Evolutionary conservation across 1,140 invertebrate species (phyloP).

Genomic region (Berghia stephanieae): DNA sequence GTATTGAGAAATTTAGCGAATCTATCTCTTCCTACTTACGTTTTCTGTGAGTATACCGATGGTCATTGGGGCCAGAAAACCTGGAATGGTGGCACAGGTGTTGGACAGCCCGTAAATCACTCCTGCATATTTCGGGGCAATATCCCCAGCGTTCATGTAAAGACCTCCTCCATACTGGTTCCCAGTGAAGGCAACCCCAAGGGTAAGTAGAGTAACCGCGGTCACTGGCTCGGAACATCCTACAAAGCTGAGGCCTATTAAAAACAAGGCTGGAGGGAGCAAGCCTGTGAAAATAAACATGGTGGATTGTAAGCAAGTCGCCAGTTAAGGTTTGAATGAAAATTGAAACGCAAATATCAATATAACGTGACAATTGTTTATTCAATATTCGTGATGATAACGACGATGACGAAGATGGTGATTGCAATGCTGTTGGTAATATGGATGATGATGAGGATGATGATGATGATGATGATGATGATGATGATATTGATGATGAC

Average conservation of each 20-base stretch:
- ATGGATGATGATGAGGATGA: too few species aligned
- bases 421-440: too few species aligned
- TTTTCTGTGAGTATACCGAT: slow-evolving; percentile 53
- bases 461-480: too few species aligned
- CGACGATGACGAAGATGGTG: too few species aligned
- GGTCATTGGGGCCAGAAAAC: slow-evolving; percentile 56
- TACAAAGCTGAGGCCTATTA: slow-evolving; percentile 35
- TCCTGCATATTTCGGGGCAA: slow-evolving; percentile 44
- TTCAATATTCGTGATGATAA: too few species aligned
- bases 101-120: slow-evolving; percentile 63
- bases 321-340: too few species aligned
- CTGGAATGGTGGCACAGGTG: slow-evolving; percentile 56
- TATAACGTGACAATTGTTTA: too few species aligned
- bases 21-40: slow-evolving; percentile 43
- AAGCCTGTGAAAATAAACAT: slow-evolving; percentile 29
- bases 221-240: slow-evolving; percentile 16
- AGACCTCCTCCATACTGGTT: slow-evolving; percentile 35
- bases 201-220: slow-evolving; percentile 30
- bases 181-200: slow-evolving; percentile 29
- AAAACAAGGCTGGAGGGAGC: slow-evolving; percentile 29
- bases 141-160: slow-evolving; percentile 33
- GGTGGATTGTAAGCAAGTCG: too few species aligned
- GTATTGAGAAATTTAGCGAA: too few species aligned
- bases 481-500: too few species aligned
- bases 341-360: too few species aligned